Base-by-base conservation (phyloP, 2,113 vertebrate species). In the Fukomys damarensis region DNA sequence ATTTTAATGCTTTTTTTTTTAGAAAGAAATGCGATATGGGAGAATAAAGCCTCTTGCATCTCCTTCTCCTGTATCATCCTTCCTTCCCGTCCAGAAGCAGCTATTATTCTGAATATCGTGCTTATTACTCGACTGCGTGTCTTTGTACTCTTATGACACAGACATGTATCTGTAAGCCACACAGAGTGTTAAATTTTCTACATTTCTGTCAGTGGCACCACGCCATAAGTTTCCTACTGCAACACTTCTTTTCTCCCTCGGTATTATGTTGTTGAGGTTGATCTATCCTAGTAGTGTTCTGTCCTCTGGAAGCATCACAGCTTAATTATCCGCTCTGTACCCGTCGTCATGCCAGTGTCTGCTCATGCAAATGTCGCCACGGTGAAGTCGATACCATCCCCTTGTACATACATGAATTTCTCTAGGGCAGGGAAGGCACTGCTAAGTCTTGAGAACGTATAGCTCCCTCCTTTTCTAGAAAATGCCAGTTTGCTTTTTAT, bases 381-480 rank as follows among this genome's bases (percentile, higher is more conserved):
- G 35, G 0, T 28, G 49, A 86, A 14, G 22, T 32, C 38, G 28
- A 9, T 20, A 4, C 8, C 12, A 20, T 65, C 38, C 38, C 35
- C 8, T 92, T 35, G 43, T 17, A 32, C 30, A 11, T 0, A 1
- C 2, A 28, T 11, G 14, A 16, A 11, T 91, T 74, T 83, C 43
- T 91, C 19, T 24, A 79, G 11, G 72, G n/a, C 14, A 26, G 43
- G 7, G 2, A 13, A 32, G 17, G 43, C 11, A n/a, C 65, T 63
- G 38, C 56, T 68, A 46, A 66, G 22, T 82, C 76, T 32, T 3
- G 17, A 74, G 19, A 20, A 22, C 10, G 16, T 41, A 46, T 2
- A 52, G 14, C 63, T 41, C 52, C 91, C 24, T 61, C 28, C 35
- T 90, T 74, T 84, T 87, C 56, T 84, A 85, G 80, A 96, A 87